Conservation (phyloP, 1,140 invertebrate species). For the Lethocerus indicus region DNA sequence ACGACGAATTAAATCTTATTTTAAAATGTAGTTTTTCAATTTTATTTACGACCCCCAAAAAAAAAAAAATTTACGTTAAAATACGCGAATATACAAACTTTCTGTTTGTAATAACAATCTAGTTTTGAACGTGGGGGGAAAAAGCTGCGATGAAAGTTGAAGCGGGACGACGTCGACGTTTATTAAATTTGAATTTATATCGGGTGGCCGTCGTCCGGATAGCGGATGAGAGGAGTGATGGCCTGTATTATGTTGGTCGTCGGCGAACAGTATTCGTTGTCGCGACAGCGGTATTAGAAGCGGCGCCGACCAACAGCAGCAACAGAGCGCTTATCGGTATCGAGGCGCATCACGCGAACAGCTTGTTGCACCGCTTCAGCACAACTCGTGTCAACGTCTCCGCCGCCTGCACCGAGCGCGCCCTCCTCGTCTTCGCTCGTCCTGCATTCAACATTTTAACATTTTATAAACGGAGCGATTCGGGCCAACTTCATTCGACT, state of each 20-base stretch:
- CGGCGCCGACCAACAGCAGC: conserved; percentile 71
- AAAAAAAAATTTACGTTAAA: too few relatives aligned
- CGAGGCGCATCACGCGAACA: conserved; percentile 73
- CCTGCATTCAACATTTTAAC: too few relatives aligned
- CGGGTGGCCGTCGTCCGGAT: conserved; percentile 78
- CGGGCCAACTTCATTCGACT: too few relatives aligned
- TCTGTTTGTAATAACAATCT: too few relatives aligned
- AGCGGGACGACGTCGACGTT: background rate
- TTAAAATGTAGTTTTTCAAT: too few relatives aligned
- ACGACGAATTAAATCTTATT: too few relatives aligned
- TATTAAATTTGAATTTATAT: conserved; percentile 33
- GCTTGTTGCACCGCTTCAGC: conserved; percentile 54
- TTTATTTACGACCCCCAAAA: too few relatives aligned
- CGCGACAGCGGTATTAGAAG: conserved; percentile 68
- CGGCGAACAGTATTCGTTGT: conserved; percentile 69
- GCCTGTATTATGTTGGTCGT: conserved; percentile 62
- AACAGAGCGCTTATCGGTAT: conserved; percentile 81
- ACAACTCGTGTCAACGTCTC: conserved; percentile 41
- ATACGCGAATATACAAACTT: too few relatives aligned
- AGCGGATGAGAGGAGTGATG: conserved; percentile 69
- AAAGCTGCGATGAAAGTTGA: too few relatives aligned
- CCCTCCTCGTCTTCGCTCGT: too few relatives aligned
- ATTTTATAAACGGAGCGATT: too few relatives aligned
- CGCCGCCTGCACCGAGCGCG: conserved; percentile 21
- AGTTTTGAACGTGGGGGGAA: too few relatives aligned